Evolutionary conservation across 2,888 invertebrate species (phyloP), one percentile per base, ranked within the genome.

Genomic region (Seira ritae): DNA sequence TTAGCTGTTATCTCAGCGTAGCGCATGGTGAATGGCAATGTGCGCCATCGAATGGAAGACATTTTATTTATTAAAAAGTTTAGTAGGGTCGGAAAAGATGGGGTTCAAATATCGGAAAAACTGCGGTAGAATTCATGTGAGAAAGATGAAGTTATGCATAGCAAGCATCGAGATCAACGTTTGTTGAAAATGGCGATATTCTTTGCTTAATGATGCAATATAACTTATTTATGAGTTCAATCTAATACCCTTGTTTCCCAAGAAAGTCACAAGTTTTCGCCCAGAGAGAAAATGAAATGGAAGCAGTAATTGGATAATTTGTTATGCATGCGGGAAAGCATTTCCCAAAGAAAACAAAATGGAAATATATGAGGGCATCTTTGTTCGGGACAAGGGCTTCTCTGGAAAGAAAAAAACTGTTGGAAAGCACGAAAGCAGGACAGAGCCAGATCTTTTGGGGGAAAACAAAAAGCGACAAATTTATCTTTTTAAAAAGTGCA

Each of bases 401-500:
- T 31, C 31, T 31, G 31, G 31, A 31, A 31, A 31, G n/a, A n/a
- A n/a, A n/a, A n/a, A n/a, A n/a, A n/a, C n/a, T n/a, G n/a, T n/a
- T n/a, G n/a, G n/a, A n/a, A n/a, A n/a, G n/a, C n/a, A n/a, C n/a
- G n/a, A n/a, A n/a, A n/a, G n/a, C n/a, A n/a, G n/a, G n/a, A n/a
- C n/a, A n/a, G n/a, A n/a, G 31, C 31, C 31, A 8, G 31, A 31
- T 31, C 31, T 31, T 2, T 8, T 31, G 31, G 31, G 31, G 8
- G 31, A 31, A 55, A 55, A 55, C 55, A 55, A 55, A 55, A 55
- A 50, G 19, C 46, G 71, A 71, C 23, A 55, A 71, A 55, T 72
- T 60, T 62, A 71, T 72, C 62, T 62, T 55, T 55, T 3, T 8
- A 55, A 55, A 55, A 55, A n/a, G 12, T 55, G 3, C 17, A 55